Conservation (phyloP, 2,888 invertebrate genomes). For the Salticus scenicus region DNA sequence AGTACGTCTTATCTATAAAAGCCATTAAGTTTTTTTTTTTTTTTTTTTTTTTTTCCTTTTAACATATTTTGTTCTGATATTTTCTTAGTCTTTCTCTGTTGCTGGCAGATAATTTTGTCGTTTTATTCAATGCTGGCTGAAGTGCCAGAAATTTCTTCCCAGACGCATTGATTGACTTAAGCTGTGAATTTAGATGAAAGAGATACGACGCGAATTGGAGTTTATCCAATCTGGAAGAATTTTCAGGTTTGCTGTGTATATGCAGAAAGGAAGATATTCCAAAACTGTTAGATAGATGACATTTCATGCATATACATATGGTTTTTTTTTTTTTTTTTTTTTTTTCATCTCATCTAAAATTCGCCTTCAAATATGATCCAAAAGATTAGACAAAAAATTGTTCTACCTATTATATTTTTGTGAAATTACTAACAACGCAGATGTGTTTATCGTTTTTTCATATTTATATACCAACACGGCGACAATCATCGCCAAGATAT, state of each 20-base stretch:
- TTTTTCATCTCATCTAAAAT: too few relatives aligned
- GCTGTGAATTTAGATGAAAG: not conserved
- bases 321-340: too few relatives aligned
- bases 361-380: too few relatives aligned
- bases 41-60: not conserved
- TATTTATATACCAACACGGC: too few relatives aligned
- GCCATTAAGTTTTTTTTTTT: not conserved
- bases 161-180: constrained; percentile 10
- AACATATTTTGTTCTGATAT: not conserved
- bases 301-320: too few relatives aligned
- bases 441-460: too few relatives aligned
- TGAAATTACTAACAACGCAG: too few relatives aligned
- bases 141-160: not conserved
- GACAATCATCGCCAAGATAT: too few relatives aligned
- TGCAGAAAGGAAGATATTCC: not conserved
- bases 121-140: not conserved
- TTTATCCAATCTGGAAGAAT: not conserved
- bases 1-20: not conserved
- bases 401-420: too few relatives aligned
- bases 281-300: constrained; percentile 1
- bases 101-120: not conserved
- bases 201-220: not conserved
- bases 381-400: too few relatives aligned
- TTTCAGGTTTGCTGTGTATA: not conserved
- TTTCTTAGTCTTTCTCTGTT: too few relatives aligned